A percentile compares a stretch with the other conserved stretches of the same genome.
These are phyloP conservation scores for Cataglyphis livida DNA, from an alignment of 2,888 invertebrate genomes.

Conservation along the genomic window DNA sequence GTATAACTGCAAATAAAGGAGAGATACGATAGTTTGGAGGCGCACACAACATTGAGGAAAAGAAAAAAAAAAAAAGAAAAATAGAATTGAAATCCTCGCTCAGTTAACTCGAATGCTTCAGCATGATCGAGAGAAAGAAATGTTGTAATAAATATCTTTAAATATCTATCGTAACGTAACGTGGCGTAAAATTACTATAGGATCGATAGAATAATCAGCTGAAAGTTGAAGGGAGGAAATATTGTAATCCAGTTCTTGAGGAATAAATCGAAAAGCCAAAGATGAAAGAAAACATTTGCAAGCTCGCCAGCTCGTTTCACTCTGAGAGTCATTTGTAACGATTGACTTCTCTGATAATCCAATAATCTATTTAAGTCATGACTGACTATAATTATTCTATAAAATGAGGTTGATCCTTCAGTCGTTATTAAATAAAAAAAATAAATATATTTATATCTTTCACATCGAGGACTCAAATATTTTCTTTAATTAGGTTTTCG, in stretches of 20 bases:
- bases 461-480: no score
- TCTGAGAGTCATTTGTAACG: neutral
- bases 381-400: neutral
- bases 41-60: neutral
- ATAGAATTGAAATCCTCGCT: neutral
- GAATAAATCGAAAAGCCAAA: neutral
- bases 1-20: neutral
- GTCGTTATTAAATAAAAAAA: no score
- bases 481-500: no score
- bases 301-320: neutral
- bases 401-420: neutral
- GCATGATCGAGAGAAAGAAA: neutral
- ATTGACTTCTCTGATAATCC: neutral
- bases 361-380: neutral
- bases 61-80: neutral
- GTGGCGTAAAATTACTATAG: neutral
- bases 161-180: neutral
- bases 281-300: neutral
- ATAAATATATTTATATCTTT: no score
- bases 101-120: neutral
- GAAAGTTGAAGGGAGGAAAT: neutral
- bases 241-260: neutral
- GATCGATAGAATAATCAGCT: neutral
- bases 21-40: neutral
- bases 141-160: neutral